Base-by-base conservation (phyloP, 1,140 invertebrate species). In the Drosophila pandora region DNA sequence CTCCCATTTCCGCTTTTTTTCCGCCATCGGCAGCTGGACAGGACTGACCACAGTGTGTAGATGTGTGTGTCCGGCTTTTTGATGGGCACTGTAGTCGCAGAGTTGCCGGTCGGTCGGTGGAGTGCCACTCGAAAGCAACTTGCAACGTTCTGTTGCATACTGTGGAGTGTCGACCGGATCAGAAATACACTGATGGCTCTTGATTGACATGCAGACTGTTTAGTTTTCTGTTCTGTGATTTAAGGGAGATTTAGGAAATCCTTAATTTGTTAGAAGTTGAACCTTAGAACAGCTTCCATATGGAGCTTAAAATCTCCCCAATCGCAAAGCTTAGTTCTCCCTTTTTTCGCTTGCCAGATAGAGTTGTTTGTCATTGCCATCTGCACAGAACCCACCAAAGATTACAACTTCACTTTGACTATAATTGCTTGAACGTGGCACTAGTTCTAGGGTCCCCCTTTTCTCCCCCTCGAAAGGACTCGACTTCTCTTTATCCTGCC, bases 361-460 rank as follows among this genome's bases (percentile, higher is more conserved):
- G 48, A 74, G 70, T 65, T 87, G 77, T 84, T 84, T 84, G 81
- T 81, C 81, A 84, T 74, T 77, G 73, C 67, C 78, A 77, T 65
- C 56, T 64, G 43, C 62, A 65, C 28, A 58, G 62, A 53, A 79
- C 37, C 63, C 75, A 65, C 61, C 73, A 63, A 69, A 74, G 77
- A 87, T 84, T 65, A 84, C 77, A 87, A 81, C 81, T 84, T 87
- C 78, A 87, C 82, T 81, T 81, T 68, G 55, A 81, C 81, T 75
- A 77, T 85, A 85, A 85, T 85, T 85, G 81, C 81, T 87, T 78
- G 50, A 78, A 82, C 82, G 69, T 82, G 82, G 82, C 83, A 70
- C 67, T 69, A 70, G 52, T 70, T 57, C 32, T 41, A n/a, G n/a
- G n/a, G n/a, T n/a, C 49, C 6, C 13, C 2, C 43, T 32, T 57